A percentile compares a stretch with the other conserved stretches of the same genome.
phyloP scores from a whole-genome alignment of 2,797 vertebrate genomes.

The Scolopax rusticola region DNA sequence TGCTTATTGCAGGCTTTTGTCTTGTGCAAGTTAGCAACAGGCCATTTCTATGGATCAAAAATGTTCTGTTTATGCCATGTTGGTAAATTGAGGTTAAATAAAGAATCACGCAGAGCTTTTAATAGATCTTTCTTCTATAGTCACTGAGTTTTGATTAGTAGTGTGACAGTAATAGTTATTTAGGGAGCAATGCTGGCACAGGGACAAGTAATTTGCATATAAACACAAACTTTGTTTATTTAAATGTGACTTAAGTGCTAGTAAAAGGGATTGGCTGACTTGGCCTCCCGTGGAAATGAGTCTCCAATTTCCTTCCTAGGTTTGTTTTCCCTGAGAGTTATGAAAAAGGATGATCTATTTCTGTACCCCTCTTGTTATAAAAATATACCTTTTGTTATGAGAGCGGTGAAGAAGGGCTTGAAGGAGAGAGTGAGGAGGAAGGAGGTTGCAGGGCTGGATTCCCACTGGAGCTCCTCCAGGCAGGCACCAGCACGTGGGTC shows the following conservation, averaged over 20 bases:
- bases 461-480: accelerated
- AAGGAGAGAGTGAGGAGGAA: conserved; percentile 3
- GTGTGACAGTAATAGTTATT: conserved; percentile 42
- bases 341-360: conserved; percentile 54
- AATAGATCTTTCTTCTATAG: background rate
- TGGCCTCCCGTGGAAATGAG: conserved; percentile 32
- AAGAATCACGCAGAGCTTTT: background rate
- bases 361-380: conserved; percentile 26
- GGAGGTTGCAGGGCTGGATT: background rate
- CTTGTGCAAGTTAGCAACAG: background rate
- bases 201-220: background rate
- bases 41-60: background rate
- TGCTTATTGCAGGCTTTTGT: background rate
- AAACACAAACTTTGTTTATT: background rate
- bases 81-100: background rate
- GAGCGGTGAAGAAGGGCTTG: background rate
- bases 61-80: background rate
- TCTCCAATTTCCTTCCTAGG: conserved; percentile 49
- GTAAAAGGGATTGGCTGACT: background rate
- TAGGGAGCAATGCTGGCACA: conserved; percentile 7
- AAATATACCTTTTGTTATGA: conserved; percentile 47
- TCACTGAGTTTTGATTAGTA: background rate
- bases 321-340: conserved; percentile 49
- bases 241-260: conserved; percentile 1
- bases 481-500: accelerated